Evolutionary conservation across 92 coral and sea anemone species (phyloP).

Genomic region (Blastomussa wellsi): DNA sequence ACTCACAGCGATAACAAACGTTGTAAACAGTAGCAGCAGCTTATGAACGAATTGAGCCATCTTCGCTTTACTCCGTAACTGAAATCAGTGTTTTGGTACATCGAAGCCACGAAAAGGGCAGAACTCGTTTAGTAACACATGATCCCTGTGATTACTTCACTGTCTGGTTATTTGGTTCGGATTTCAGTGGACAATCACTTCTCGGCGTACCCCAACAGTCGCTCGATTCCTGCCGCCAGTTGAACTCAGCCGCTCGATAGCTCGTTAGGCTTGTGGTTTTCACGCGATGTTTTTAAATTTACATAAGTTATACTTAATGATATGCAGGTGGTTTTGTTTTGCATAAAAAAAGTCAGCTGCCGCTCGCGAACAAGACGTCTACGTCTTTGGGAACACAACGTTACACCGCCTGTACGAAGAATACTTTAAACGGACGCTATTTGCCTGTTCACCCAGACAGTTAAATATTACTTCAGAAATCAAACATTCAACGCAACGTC

Average conservation of each 20-base stretch:
- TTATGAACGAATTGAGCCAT: constrained; percentile 24
- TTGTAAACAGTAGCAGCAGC: constrained; percentile 8
- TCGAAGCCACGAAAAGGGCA: neutral
- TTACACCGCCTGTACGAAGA: constrained; percentile 14
- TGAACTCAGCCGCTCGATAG: constrained; percentile 8
- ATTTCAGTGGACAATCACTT: constrained; percentile 4
- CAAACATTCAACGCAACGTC: neutral
- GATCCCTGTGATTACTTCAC: constrained; percentile 9
- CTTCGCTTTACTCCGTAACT: constrained; percentile 1
- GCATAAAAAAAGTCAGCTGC: constrained; percentile 12
- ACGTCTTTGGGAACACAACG: neutral
- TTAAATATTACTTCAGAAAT: neutral
- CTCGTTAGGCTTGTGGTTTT: constrained; percentile 32
- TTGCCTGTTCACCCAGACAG: constrained; percentile 15
- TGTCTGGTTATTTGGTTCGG: neutral
- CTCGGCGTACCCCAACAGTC: neutral
- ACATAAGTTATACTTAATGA: constrained; percentile 43
- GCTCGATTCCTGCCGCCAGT: constrained; percentile 1
- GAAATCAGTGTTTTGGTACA: neutral
- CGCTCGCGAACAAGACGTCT: neutral
- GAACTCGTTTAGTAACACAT: neutral
- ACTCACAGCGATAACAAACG: constrained; percentile 14
- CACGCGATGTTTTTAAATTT: constrained; percentile 18
- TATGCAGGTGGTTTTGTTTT: neutral
- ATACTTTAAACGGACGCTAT: neutral